Evolutionary conservation across 2,888 invertebrate species (phyloP).

Genomic region (Mythimna vitellina): DNA sequence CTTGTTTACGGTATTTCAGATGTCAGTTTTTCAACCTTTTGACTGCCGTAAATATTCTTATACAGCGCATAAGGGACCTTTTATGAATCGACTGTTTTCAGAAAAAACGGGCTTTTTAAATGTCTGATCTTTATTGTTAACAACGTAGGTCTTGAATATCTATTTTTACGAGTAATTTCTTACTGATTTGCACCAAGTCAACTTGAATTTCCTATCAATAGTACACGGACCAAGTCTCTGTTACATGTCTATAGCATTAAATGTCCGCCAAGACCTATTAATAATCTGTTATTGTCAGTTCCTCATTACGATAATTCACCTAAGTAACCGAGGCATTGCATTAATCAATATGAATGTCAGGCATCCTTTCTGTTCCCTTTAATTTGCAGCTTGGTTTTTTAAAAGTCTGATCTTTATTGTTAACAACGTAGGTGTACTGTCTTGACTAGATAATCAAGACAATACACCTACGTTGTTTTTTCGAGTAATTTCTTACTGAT

Average conservation of each 20-base stretch:
- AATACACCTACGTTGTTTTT: no score
- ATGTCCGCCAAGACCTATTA: not conserved
- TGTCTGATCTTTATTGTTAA: not conserved
- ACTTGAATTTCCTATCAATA: not conserved
- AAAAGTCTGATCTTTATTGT: constrained; percentile 4
- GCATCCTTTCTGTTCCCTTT: constrained; percentile 36
- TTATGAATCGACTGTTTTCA: constrained; percentile 2
- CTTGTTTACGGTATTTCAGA: not conserved
- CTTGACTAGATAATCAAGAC: no score
- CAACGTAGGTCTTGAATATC: not conserved
- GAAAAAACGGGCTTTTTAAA: constrained; percentile 2
- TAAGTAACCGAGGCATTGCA: constrained; percentile 20
- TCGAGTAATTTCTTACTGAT: not conserved
- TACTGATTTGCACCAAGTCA: not conserved
- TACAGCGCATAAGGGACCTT: constrained; percentile 25
- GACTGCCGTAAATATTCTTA: constrained; percentile 19
- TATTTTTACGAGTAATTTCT: not conserved
- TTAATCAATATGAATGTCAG: constrained; percentile 44
- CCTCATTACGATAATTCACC: constrained; percentile 18
- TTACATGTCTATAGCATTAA: not conserved
- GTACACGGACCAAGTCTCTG: not conserved
- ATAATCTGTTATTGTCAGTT: constrained; percentile 1
- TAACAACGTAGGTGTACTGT: not conserved
- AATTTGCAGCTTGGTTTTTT: no score
- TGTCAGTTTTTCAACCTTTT: constrained; percentile 8